Base-by-base conservation (phyloP, 2,797 vertebrate genomes). In the Danio choprae region DNA sequence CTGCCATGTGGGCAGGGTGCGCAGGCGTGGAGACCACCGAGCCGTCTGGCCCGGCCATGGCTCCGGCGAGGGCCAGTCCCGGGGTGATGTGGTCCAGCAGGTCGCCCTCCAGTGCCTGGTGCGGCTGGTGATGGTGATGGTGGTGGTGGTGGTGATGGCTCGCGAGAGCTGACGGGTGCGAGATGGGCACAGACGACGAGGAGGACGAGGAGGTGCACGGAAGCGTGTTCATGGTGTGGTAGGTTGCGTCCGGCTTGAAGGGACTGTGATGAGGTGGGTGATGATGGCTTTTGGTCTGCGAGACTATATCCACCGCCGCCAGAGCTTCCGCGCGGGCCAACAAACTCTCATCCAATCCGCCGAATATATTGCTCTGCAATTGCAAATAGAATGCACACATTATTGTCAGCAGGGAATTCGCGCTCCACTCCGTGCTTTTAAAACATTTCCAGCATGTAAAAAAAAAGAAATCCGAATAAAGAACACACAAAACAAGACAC, bases 321-420 rank as follows among this genome's bases (percentile, higher is more conserved):
- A 99, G 95, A 95, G 98, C 97, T 95, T 99, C 98, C 82, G 98
- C 97, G 86, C 98, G 97, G 95, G 97, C 97, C 97, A 99, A 93
- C 94, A 99, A 94, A 94, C 97, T 99, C 96, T 99, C 97, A 95
- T 99, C 97, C 95, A 99, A 96, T 92, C 97, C 97, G 87, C 97
- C 98, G 95, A 99, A 99, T 96, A 99, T 99, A 96, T 99, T 99
- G 97, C 98, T 98, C 98, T 99, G 97, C 95, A 97, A 97, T 96
- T 95, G 96, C 95, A 98, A 97, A 95, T 96, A 98, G 95, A 98
- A 98, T 94, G 96, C 96, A 94, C 96, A 96, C 97, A 97, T 99
- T 96, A 92, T 95, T 95, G 95, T 95, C 97, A 96, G 94, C 92
- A 90, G 94, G 94, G 95, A 96, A 94, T 94, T 95, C 91, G 91